phyloP scores from a whole-genome alignment of 2,797 vertebrate genomes.

The Cirrhinus molitorella region DNA sequence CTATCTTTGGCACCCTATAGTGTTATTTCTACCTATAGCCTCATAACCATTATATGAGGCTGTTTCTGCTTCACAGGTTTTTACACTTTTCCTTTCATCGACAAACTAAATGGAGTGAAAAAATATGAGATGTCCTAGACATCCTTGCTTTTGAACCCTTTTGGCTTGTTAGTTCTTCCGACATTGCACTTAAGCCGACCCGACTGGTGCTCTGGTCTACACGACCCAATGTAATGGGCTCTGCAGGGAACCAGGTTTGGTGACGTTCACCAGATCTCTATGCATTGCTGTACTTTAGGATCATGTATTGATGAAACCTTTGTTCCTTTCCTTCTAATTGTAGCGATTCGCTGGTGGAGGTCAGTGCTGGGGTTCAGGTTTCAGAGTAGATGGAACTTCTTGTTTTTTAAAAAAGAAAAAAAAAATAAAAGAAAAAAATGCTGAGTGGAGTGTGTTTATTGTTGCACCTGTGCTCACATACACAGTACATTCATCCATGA shows the following conservation, averaged over 20 bases:
- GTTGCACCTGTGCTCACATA: neutral
- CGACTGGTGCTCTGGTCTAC: slow-evolving; percentile 62
- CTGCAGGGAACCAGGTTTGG: slow-evolving; percentile 66
- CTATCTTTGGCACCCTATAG: slow-evolving; percentile 3
- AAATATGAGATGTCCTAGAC: slow-evolving; percentile 16
- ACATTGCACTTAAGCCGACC: slow-evolving; percentile 83
- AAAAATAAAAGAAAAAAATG: slow-evolving; percentile 67
- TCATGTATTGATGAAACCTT: slow-evolving; percentile 75
- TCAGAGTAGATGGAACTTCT: slow-evolving; percentile 76
- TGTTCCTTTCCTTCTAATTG: slow-evolving; percentile 72
- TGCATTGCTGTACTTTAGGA: slow-evolving; percentile 84
- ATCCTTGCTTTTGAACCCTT: slow-evolving; percentile 11
- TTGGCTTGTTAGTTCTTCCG: slow-evolving; percentile 75
- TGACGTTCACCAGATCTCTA: slow-evolving; percentile 82
- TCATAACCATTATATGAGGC: neutral
- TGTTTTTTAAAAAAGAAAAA: slow-evolving; percentile 69
- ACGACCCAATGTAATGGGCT: slow-evolving; percentile 52
- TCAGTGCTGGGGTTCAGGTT: slow-evolving; percentile 74
- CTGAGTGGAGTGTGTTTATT: slow-evolving; percentile 41
- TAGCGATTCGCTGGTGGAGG: slow-evolving; percentile 70
- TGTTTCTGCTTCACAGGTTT: slow-evolving; percentile 16
- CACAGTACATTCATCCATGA: neutral
- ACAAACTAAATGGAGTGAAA: slow-evolving; percentile 42
- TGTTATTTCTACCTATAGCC: slow-evolving; percentile 10
- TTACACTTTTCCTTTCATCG: neutral